Conservation (phyloP, 2,113 vertebrate genomes). For the Epinephelus cyanopodus region DNA sequence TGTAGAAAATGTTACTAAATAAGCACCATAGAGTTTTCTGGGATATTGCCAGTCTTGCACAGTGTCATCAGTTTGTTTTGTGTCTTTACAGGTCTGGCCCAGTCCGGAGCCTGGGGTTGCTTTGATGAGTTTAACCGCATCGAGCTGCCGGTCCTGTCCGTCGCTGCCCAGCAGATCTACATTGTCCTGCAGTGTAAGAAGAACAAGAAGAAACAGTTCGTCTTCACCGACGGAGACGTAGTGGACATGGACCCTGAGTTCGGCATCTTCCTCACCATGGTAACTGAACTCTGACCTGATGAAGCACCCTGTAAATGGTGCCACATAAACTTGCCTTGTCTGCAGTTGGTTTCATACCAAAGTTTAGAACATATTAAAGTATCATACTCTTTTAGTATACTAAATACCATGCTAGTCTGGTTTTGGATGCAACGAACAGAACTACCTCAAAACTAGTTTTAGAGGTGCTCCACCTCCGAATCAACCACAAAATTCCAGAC, state of each 20-base stretch:
- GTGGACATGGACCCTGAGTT: constrained; percentile 94
- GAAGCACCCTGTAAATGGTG: background rate
- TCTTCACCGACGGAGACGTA: constrained; percentile 92
- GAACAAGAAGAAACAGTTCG: constrained; percentile 89
- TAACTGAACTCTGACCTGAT: constrained; percentile 64
- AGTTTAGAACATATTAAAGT: too few species aligned
- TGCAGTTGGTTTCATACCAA: too few species aligned
- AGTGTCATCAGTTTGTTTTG: too few species aligned
- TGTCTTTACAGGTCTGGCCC: constrained; percentile 87
- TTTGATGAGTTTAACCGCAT: constrained; percentile 96
- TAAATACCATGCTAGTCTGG: too few species aligned
- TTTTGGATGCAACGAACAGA: background rate
- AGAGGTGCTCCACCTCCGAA: background rate
- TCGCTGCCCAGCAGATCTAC: constrained; percentile 94
- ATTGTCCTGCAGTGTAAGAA: constrained; percentile 92
- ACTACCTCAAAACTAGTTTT: background rate
- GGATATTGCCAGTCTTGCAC: too few species aligned
- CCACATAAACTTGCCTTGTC: too few species aligned
- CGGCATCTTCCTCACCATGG: constrained; percentile 96
- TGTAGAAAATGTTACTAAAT: too few species aligned
- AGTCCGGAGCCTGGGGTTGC: constrained; percentile 94
- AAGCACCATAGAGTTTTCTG: too few species aligned
- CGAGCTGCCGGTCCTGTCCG: constrained; percentile 92
- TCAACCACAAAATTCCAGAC: background rate
- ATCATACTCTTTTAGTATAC: too few species aligned